Base-by-base conservation (phyloP, 2,113 vertebrate species). In the Chloropsis hardwickii region DNA sequence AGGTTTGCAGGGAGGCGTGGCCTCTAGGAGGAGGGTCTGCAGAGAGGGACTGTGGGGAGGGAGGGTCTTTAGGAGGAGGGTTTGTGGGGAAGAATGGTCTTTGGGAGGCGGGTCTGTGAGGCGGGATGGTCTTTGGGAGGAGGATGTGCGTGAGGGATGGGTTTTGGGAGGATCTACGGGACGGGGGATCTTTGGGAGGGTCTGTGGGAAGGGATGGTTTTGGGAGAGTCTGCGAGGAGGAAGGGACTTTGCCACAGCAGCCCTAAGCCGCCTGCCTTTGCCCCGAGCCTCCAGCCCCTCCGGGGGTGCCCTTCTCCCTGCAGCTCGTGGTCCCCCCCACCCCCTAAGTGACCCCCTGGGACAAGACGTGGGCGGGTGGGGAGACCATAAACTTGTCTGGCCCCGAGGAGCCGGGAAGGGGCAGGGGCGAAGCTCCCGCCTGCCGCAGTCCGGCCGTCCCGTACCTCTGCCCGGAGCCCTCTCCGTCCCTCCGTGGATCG, bases 301-400 rank as follows among this genome's bases (percentile, higher is more conserved):
- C 33, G 7, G 27, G 33, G 20, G 14, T 45, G 15, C 54, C 37
- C 17, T 66, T 44, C 14, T 21, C 51, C 42, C 39, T 2, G 65
- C 40, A 33, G 28, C 62, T 33, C 5, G 8, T 47, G 66, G 64
- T n/a, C 12, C 4, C 3, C 3, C 3, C 50, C 20, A 19, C 4
- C 10, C 31, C 51, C 44, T 13, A 4, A 51, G 42, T 6, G 37
- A 29, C 50, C 9, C 35, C 44, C 23, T 7, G 40, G 64, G n/a
- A 37, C 69, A 9, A 2, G 31, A 23, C 29, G 25, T 40, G 39
- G 81, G 21, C 12, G 3, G 23, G 7, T 1, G 37, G 2, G 28
- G 40, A 10, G 12, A 16, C 39, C 45, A 0, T 0, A 50, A 23
- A 24, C 37, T 50, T 27, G 25, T 27, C 14, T 9, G 48, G 25